phyloP scores from a whole-genome alignment of 1,140 invertebrate species.

The Pseudomyrmex cubaensis region DNA sequence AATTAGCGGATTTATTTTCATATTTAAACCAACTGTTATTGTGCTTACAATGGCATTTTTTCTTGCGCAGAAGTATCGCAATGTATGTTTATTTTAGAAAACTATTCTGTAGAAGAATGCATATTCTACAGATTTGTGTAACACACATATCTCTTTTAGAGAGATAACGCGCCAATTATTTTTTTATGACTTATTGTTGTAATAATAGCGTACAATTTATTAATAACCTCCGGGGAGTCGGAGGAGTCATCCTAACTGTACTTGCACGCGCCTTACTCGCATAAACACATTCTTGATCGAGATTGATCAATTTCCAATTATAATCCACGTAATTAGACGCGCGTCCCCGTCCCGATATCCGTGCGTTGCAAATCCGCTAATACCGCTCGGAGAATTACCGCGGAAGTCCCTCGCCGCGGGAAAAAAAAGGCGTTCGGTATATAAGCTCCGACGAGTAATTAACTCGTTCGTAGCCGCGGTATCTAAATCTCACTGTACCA shows the following conservation, averaged over 20 bases:
- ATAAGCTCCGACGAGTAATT: slow-evolving; percentile 62
- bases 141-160: background rate
- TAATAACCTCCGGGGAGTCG: background rate
- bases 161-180: slow-evolving; percentile 14
- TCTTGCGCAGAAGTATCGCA: too few relatives aligned
- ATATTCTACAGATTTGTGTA: background rate
- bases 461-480: slow-evolving; percentile 53
- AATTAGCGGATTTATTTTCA: background rate
- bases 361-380: slow-evolving; percentile 47
- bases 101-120: background rate
- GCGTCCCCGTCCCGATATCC: slow-evolving; percentile 21
- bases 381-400: slow-evolving; percentile 22
- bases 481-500: slow-evolving; percentile 27
- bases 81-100: background rate
- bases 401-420: slow-evolving; percentile 42
- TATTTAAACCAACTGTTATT: too few relatives aligned
- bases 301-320: slow-evolving; percentile 57
- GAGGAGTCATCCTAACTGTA: slow-evolving; percentile 30
- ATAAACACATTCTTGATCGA: slow-evolving; percentile 10
- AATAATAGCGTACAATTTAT: background rate
- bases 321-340: slow-evolving; percentile 43
- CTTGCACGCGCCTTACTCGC: background rate
- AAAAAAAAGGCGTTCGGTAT: slow-evolving; percentile 24
- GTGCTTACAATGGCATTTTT: background rate
- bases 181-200: slow-evolving; percentile 5